Evolutionary conservation across 1,140 invertebrate species (phyloP).

Genomic region (Calycopis cecrops): DNA sequence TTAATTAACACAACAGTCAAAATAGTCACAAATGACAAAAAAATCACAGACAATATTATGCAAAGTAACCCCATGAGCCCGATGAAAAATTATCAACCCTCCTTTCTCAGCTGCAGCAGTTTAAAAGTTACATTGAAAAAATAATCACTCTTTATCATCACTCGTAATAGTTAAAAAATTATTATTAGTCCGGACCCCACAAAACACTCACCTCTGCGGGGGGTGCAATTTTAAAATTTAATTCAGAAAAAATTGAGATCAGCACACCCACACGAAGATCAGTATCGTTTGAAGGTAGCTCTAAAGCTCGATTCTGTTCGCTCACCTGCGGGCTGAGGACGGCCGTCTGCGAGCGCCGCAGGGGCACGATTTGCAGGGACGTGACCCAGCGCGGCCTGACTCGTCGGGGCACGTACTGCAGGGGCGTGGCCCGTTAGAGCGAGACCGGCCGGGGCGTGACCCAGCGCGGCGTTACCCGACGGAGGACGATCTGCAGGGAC

Average conservation of each 20-base stretch:
- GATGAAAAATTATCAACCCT: slow-evolving; percentile 10
- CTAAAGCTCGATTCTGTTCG: slow-evolving; percentile 20
- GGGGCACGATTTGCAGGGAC: no score
- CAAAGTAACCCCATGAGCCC: slow-evolving; percentile 5
- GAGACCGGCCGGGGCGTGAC: no score
- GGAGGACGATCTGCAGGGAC: no score
- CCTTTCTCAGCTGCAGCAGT: neutral
- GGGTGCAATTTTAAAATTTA: slow-evolving; percentile 17
- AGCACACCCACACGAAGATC: slow-evolving; percentile 51
- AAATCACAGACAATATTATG: slow-evolving; percentile 9
- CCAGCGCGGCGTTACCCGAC: no score
- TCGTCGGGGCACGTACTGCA: no score
- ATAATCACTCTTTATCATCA: slow-evolving; percentile 53
- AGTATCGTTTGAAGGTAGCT: slow-evolving; percentile 26
- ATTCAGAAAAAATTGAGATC: slow-evolving; percentile 54
- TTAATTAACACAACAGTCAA: neutral
- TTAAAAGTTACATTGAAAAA: slow-evolving; percentile 42
- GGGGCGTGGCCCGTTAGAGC: no score
- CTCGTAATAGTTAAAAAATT: slow-evolving; percentile 41
- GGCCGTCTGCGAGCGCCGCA: neutral
- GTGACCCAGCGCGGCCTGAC: no score
- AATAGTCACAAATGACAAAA: neutral
- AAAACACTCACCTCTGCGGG: neutral
- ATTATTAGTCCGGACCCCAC: slow-evolving; percentile 1
- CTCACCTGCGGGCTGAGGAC: neutral